Evolutionary conservation across 2,113 vertebrate species (phyloP).

Genomic region (Chrysemys picta): DNA sequence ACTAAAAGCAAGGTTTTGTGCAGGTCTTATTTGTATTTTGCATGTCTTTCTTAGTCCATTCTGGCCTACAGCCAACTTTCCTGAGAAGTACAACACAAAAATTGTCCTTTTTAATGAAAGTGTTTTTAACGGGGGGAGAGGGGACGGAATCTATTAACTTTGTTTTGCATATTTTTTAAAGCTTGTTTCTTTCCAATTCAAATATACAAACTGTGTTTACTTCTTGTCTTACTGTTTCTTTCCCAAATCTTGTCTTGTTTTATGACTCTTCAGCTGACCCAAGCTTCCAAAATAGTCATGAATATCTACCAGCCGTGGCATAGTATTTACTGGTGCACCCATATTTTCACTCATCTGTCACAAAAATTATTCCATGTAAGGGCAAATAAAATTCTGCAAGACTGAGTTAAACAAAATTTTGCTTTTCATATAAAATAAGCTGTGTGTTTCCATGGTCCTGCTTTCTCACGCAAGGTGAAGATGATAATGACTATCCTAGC

Average conservation of each 20-base stretch:
- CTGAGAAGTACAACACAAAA: not conserved
- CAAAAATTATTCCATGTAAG: slow-evolving; percentile 4
- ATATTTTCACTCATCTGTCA: slow-evolving; percentile 11
- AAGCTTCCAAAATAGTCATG: not conserved
- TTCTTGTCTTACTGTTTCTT: not conserved
- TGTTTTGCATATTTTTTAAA: not conserved
- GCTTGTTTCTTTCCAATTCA: not conserved
- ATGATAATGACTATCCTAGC: not conserved
- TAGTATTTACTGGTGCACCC: not conserved
- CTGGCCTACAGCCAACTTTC: not conserved
- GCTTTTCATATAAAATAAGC: not conserved
- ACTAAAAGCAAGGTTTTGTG: not conserved
- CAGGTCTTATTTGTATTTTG: not conserved
- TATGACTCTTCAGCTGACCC: not conserved
- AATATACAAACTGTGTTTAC: not conserved
- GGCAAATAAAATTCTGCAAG: slow-evolving; percentile 34
- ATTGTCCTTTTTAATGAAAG: not conserved
- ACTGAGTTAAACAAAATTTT: not conserved
- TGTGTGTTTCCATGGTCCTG: not conserved
- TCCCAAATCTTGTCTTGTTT: not conserved
- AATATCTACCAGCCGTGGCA: slow-evolving; percentile 6
- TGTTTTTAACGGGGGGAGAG: not conserved
- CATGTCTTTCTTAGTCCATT: not conserved
- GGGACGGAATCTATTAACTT: not conserved
- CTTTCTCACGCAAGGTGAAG: slow-evolving; percentile 35